Evolutionary conservation across 2,888 invertebrate species (phyloP).

Genomic region (Philonicus albiceps): DNA sequence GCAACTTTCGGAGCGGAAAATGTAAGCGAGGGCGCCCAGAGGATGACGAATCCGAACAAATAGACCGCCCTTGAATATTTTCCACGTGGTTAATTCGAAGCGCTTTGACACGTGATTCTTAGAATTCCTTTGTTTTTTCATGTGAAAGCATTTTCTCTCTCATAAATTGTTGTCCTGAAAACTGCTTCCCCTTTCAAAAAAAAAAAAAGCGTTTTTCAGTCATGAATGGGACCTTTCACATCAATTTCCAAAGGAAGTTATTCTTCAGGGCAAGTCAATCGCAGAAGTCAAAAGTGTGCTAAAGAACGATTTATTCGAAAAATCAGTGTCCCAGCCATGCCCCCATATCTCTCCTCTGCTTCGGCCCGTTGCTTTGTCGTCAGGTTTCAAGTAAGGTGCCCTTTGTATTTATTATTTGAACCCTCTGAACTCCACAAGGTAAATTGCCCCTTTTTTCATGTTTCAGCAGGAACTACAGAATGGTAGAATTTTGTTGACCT

Average conservation of each 20-base stretch:
- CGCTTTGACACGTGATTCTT: neutral
- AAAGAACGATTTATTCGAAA: neutral
- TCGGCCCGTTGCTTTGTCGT: neutral
- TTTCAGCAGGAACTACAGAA: neutral
- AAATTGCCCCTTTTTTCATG: neutral
- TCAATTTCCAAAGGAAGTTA: neutral
- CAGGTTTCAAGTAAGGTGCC: neutral
- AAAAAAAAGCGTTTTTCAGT: neutral
- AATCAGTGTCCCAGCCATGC: neutral
- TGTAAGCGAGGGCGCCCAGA: neutral
- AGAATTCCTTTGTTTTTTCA: neutral
- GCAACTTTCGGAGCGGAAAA: neutral
- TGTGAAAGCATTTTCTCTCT: neutral
- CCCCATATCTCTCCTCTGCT: neutral
- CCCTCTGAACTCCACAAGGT: neutral
- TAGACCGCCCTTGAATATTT: neutral
- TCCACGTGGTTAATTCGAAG: neutral
- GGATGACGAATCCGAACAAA: neutral
- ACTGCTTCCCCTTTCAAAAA: neutral
- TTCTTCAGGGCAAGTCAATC: neutral
- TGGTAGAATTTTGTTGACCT: neutral
- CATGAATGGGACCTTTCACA: neutral
- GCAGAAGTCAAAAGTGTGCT: neutral
- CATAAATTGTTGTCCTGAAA: neutral
- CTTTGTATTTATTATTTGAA: neutral